These are phyloP conservation scores for Atta texana DNA, from an alignment of 1,140 invertebrate genomes.

Conservation along the genomic window DNA sequence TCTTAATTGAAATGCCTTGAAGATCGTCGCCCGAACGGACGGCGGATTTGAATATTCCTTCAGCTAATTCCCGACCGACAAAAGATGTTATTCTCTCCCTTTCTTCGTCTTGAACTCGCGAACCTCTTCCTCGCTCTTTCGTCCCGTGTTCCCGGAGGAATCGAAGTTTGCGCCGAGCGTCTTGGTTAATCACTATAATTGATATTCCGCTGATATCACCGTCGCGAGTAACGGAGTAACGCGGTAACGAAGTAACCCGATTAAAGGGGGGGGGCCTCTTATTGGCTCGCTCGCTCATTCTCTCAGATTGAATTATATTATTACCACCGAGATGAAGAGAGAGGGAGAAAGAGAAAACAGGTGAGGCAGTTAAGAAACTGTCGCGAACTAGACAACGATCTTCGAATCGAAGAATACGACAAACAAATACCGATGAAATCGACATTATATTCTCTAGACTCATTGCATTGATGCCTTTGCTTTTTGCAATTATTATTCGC, in stretches of 20 bases:
- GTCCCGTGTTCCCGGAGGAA: slow-evolving; percentile 66
- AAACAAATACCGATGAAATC: slow-evolving; percentile 27
- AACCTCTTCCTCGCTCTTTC: slow-evolving; percentile 63
- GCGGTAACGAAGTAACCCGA: slow-evolving; percentile 85
- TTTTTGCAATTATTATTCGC: background rate
- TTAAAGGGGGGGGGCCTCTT: slow-evolving; percentile 84
- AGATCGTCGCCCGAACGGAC: slow-evolving; percentile 59
- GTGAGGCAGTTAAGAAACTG: slow-evolving; percentile 38
- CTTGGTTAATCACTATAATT: slow-evolving; percentile 87
- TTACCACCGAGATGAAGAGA: slow-evolving; percentile 73
- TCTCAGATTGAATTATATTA: slow-evolving; percentile 85
- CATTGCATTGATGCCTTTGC: background rate
- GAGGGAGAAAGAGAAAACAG: slow-evolving; percentile 53
- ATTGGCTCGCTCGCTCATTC: slow-evolving; percentile 83
- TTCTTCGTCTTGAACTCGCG: slow-evolving; percentile 51
- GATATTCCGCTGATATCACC: slow-evolving; percentile 87
- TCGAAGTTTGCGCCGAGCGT: slow-evolving; percentile 82
- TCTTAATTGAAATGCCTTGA: slow-evolving; percentile 77
- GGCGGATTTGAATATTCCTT: slow-evolving; percentile 81
- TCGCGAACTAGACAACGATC: slow-evolving; percentile 45
- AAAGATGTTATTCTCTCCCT: slow-evolving; percentile 82
- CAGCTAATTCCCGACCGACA: slow-evolving; percentile 80
- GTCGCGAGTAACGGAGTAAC: slow-evolving; percentile 82
- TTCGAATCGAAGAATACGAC: slow-evolving; percentile 41
- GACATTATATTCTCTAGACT: background rate